Evolutionary conservation across 2,113 vertebrate species (phyloP).

Genomic region (Poeciliopsis occidentalis): DNA sequence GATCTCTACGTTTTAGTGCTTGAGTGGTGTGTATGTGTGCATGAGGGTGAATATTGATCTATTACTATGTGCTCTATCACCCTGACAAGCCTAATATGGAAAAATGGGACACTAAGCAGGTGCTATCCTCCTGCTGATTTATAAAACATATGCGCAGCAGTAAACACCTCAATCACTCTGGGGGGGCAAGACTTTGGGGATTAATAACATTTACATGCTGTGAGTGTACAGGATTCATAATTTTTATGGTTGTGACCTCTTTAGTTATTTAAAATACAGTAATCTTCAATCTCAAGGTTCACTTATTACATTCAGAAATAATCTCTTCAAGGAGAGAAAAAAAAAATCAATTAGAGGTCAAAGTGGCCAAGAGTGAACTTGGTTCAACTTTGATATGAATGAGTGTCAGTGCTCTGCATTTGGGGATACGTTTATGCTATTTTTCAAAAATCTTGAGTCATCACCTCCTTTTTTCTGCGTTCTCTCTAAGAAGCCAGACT

Average conservation of each 20-base stretch:
- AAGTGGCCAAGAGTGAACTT: conserved; percentile 18
- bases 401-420: conserved; percentile 10
- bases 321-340: conserved; percentile 18
- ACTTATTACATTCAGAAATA: conserved; percentile 25
- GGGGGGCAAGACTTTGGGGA: conserved; percentile 29
- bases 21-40: conserved; percentile 12
- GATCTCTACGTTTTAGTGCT: conserved; percentile 12
- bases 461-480: background rate
- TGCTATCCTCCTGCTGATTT: conserved; percentile 62
- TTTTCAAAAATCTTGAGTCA: background rate
- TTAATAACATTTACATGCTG: conserved; percentile 53
- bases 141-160: conserved; percentile 65
- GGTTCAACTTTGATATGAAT: conserved; percentile 28
- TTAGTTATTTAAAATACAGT: conserved; percentile 29
- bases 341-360: conserved; percentile 43
- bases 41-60: conserved; percentile 69
- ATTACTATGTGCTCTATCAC: conserved; percentile 71
- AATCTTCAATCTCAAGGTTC: background rate
- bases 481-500: background rate
- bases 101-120: conserved; percentile 71
- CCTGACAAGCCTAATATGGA: conserved; percentile 71
- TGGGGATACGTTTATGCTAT: background rate
- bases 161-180: conserved; percentile 70
- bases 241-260: conserved; percentile 35
- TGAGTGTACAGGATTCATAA: conserved; percentile 24